Conservation (phyloP, 2,888 invertebrate species). For the Stramonita haemastoma region DNA sequence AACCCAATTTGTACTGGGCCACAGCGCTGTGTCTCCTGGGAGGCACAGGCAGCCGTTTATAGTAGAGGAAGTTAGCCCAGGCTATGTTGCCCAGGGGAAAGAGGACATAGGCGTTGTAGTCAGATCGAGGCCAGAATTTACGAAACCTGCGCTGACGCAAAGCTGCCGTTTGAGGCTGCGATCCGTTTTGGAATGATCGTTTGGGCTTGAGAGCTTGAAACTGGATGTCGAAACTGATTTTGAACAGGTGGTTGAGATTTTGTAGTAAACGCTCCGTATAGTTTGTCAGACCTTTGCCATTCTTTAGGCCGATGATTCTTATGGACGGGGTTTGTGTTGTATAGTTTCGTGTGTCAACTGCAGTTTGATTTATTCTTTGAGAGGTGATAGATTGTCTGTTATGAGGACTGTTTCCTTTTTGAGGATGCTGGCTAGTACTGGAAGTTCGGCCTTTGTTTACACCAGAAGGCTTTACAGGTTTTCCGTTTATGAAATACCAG, state of each 20-base stretch:
- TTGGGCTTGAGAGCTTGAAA: background rate
- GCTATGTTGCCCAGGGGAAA: slow-evolving; percentile 7
- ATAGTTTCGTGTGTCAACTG: background rate
- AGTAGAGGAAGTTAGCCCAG: background rate
- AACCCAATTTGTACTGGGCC: background rate
- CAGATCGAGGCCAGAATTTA: background rate
- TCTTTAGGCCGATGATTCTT: background rate
- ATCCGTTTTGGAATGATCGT: background rate
- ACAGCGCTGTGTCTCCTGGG: background rate
- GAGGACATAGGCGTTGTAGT: background rate
- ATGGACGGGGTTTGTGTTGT: background rate
- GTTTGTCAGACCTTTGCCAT: too few relatives aligned
- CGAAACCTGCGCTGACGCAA: background rate
- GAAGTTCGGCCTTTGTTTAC: too few relatives aligned
- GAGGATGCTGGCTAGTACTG: background rate
- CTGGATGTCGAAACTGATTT: slow-evolving; percentile 4
- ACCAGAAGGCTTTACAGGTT: background rate
- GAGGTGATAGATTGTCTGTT: background rate
- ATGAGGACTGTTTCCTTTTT: background rate
- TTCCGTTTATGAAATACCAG: background rate
- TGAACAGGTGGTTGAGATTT: background rate
- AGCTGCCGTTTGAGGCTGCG: background rate
- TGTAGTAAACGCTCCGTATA: background rate
- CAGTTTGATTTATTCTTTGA: background rate
- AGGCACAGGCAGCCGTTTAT: background rate